Evolutionary conservation across 2,888 invertebrate genomes (phyloP).

Genomic region (Helobdella robusta): DNA sequence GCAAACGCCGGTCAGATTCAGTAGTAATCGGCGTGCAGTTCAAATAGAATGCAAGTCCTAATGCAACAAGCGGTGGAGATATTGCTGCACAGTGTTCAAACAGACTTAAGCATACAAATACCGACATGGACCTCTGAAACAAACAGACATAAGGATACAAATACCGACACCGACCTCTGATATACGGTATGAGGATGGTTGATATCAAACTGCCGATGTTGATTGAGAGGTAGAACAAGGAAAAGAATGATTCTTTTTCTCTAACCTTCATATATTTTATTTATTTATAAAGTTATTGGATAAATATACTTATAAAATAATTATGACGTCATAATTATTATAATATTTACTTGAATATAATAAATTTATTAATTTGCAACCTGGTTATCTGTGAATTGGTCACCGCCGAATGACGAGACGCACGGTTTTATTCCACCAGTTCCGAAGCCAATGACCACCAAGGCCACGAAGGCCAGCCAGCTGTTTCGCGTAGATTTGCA

Average conservation of each 20-base stretch:
- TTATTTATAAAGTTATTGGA: not conserved
- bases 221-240: conserved; percentile 70
- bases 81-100: no score
- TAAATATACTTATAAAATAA: not conserved
- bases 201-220: conserved; percentile 30
- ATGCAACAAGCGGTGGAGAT: no score
- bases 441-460: conserved; percentile 72
- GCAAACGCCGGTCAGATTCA: no score
- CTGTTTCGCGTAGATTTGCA: conserved; percentile 41
- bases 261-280: conserved; percentile 16
- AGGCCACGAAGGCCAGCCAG: conserved; percentile 58
- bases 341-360: not conserved
- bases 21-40: no score
- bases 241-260: conserved; percentile 73
- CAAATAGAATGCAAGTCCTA: no score
- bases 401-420: conserved; percentile 87
- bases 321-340: no score
- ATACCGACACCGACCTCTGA: conserved; percentile 58
- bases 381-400: conserved; percentile 64
- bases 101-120: no score
- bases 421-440: conserved; percentile 93
- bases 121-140: no score
- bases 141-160: no score
- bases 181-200: conserved; percentile 26
- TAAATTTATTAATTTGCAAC: conserved; percentile 33